A percentile compares a stretch with the other conserved stretches of the same genome.
Conservation (phyloP, 2,888 invertebrate species). For the Andrena haemorrhoa region DNA sequence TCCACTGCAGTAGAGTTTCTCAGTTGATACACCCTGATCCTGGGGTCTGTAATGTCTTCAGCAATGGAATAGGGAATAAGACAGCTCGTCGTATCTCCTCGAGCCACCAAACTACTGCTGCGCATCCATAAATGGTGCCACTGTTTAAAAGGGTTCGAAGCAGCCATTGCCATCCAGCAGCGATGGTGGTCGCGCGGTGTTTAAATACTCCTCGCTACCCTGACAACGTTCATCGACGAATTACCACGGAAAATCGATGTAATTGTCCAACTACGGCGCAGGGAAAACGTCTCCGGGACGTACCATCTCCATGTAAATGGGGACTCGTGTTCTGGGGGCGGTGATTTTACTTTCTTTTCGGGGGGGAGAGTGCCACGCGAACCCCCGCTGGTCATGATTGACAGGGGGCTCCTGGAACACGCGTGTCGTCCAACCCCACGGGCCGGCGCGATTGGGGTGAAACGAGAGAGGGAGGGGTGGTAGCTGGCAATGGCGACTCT, state of each 20-base stretch:
- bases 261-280: constrained; percentile 28
- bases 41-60: too few relatives aligned
- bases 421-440: constrained; percentile 63
- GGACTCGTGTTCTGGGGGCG: constrained; percentile 41
- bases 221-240: constrained; percentile 38
- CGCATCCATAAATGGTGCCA: too few relatives aligned
- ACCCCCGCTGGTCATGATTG: constrained; percentile 71
- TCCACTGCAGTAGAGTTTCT: too few relatives aligned
- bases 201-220: constrained; percentile 3
- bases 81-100: too few relatives aligned
- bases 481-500: constrained; percentile 68
- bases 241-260: constrained; percentile 48
- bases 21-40: too few relatives aligned
- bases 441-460: constrained; percentile 16
- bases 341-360: constrained; percentile 57
- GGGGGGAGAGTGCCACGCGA: constrained; percentile 23
- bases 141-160: not conserved
- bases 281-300: constrained; percentile 57
- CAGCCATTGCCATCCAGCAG: constrained; percentile 23
- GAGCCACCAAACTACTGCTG: too few relatives aligned
- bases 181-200: constrained; percentile 20
- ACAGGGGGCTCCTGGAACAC: constrained; percentile 61
- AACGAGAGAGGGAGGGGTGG: constrained; percentile 30
- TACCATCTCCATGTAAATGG: constrained; percentile 70
- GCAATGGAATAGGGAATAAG: too few relatives aligned